A percentile compares a stretch with the other conserved stretches of the same genome.
phyloP scores from a whole-genome alignment of 2,888 invertebrate genomes.

The Aleiodes alternator region DNA sequence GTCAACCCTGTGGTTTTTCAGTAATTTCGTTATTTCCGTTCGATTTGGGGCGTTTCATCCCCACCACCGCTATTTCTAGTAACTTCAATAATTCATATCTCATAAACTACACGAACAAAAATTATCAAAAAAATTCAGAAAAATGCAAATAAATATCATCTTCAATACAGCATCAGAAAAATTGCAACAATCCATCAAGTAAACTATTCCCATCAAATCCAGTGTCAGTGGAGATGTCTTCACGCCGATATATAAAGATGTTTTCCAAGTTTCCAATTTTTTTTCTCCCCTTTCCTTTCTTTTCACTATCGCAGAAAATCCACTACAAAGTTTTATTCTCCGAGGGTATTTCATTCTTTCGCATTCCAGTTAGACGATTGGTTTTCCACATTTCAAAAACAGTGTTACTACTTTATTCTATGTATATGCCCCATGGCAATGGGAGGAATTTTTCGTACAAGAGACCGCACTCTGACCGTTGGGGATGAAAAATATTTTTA shows the following conservation, averaged over 20 bases:
- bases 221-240: slow-evolving; percentile 14
- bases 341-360: slow-evolving; percentile 40
- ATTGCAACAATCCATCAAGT: too few relatives aligned
- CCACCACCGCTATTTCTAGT: too few relatives aligned
- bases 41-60: too few relatives aligned
- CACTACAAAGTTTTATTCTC: slow-evolving; percentile 39
- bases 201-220: background rate
- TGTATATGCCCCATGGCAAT: slow-evolving; percentile 37
- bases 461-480: slow-evolving; percentile 41
- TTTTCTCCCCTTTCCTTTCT: too few relatives aligned
- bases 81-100: too few relatives aligned
- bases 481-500: slow-evolving; percentile 31
- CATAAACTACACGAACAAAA: too few relatives aligned
- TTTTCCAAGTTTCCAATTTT: slow-evolving; percentile 6
- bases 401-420: slow-evolving; percentile 33
- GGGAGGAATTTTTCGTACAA: slow-evolving; percentile 25
- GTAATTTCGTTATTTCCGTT: too few relatives aligned
- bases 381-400: background rate
- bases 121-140: too few relatives aligned
- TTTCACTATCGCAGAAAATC: background rate
- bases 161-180: too few relatives aligned
- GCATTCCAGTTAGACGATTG: slow-evolving; percentile 38
- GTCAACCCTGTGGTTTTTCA: too few relatives aligned
- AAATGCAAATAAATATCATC: too few relatives aligned
- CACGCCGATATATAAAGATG: slow-evolving; percentile 23